Base-by-base conservation (phyloP, 2,888 invertebrate species). In the Crepidodera aurea region DNA sequence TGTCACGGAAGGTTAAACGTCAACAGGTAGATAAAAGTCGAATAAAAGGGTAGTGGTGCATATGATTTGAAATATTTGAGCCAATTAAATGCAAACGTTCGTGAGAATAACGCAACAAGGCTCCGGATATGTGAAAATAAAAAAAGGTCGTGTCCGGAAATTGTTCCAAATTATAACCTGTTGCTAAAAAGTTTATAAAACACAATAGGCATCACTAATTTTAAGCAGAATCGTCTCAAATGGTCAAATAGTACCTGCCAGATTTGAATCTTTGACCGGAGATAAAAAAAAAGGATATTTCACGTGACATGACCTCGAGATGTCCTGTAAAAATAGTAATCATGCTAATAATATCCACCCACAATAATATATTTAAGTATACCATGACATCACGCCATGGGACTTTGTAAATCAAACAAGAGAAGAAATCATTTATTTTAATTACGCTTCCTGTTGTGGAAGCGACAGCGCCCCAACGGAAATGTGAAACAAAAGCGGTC, bases 1-100 rank as follows among this genome's bases (percentile, higher is more conserved):
- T 71, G 64, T 75, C 69, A 68, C 75, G 73, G 63, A 73, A 70
- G 59, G 66, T 71, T 71, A 74, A 74, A 69, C 72, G 73, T 64
- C 72, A 74, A 71, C 72, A 73, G 70, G 74, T 63, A 63, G 42
- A 63, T 75, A 69, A 67, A 64, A 62, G 60, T 57, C 37, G 62
- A 67, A 51, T 15, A 51, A 58, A 67, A 60, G 65, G 67, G 67
- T 65, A 73, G 67, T 71, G 73, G 68, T 74, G 73, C 69, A 70
- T 71, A 69, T 70, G 69, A 69, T 72, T 69, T 69, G 55, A 10
- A 56, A 61, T 66, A 67, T 69, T 72, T 71, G 71, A 60, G 61
- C 44, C 54, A 62, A 60, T 67, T 66, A 63, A 65, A 61, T 44
- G 61, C 50, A 27, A 55, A 39, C 54, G 39, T 32, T 51, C 61